Evolutionary conservation across 2,888 invertebrate species (phyloP).

Genomic region (Dicycla oo): DNA sequence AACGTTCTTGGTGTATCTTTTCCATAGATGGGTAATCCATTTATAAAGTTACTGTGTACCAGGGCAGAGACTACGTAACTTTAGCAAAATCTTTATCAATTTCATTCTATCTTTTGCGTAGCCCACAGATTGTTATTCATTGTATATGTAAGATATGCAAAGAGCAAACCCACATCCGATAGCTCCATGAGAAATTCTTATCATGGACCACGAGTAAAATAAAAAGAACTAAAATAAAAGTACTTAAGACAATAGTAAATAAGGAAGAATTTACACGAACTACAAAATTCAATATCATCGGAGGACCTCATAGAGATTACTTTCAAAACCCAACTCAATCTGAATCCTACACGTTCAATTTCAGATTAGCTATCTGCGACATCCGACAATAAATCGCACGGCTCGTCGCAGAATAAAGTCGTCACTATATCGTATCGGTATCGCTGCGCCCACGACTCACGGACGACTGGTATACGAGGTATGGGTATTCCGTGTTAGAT

Average conservation of each 20-base stretch:
- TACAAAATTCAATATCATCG: constrained; percentile 26
- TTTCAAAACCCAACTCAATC: constrained; percentile 57
- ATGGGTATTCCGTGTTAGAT: constrained; percentile 21
- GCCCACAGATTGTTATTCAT: background rate
- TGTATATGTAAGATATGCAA: constrained; percentile 6
- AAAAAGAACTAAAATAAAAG: background rate
- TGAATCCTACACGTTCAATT: constrained; percentile 63
- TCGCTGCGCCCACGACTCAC: constrained; percentile 76
- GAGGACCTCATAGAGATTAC: constrained; percentile 37
- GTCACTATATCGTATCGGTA: constrained; percentile 80
- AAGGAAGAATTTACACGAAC: constrained; percentile 33
- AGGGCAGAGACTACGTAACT: too few relatives aligned
- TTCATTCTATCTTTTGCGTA: background rate
- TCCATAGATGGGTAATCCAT: too few relatives aligned
- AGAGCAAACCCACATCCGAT: background rate
- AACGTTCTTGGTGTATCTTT: too few relatives aligned
- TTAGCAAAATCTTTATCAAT: too few relatives aligned
- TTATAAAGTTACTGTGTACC: too few relatives aligned
- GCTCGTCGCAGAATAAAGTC: constrained; percentile 83
- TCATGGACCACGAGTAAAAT: background rate
- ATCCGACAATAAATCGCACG: constrained; percentile 76
- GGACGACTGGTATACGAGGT: constrained; percentile 69
- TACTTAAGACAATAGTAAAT: background rate
- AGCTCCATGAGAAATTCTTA: background rate
- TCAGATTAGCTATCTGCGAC: constrained; percentile 66